Evolutionary conservation across 2,113 vertebrate genomes (phyloP).

Genomic region (Perca fluviatilis): DNA sequence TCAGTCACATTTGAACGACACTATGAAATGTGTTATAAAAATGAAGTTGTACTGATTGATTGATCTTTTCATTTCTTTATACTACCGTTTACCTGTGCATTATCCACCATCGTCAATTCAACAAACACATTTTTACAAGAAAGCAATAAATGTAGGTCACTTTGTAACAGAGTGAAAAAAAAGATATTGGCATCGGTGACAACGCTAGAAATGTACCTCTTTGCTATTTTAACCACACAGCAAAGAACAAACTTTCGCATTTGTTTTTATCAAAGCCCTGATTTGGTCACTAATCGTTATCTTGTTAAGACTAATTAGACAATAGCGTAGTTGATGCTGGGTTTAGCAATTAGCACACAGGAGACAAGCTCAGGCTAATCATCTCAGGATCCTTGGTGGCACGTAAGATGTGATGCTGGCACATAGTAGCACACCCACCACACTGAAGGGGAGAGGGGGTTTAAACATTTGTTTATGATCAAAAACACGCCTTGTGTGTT

Average conservation of each 20-base stretch:
- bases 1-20: neutral
- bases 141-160: neutral
- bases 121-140: neutral
- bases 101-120: neutral
- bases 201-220: neutral
- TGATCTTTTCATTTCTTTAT: neutral
- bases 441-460: neutral
- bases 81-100: neutral
- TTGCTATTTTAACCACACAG: neutral
- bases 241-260: neutral
- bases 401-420: slow-evolving; percentile 87
- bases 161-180: neutral
- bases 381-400: slow-evolving; percentile 88
- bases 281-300: slow-evolving; percentile 79
- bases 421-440: slow-evolving; percentile 75
- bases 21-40: neutral
- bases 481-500: slow-evolving; percentile 26
- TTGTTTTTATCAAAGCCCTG: slow-evolving; percentile 26
- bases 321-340: slow-evolving; percentile 90
- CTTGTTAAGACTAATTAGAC: slow-evolving; percentile 93
- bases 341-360: slow-evolving; percentile 92
- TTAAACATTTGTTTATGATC: slow-evolving; percentile 35
- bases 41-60: neutral
- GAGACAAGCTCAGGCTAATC: slow-evolving; percentile 92
- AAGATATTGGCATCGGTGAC: neutral